phyloP scores from a whole-genome alignment of 2,888 invertebrate genomes.

The Eupithecia dodoneata region DNA sequence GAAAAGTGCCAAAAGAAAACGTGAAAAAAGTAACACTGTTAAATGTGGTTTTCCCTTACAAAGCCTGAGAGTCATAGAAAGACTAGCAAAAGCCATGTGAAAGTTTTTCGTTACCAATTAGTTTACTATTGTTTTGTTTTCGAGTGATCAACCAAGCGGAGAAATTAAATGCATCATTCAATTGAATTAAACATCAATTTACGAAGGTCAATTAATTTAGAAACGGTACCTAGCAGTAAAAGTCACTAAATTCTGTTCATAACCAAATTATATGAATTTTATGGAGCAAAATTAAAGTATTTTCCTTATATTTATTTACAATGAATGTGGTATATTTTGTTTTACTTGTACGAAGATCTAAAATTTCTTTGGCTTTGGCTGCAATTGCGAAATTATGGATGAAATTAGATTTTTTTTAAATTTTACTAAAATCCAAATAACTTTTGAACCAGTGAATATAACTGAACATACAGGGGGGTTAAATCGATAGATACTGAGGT shows the following conservation, averaged over 20 bases:
- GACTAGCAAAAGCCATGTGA: conserved; percentile 43
- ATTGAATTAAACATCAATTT: conserved; percentile 42
- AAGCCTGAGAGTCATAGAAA: neutral
- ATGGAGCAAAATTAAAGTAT: neutral
- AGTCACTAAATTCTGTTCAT: neutral
- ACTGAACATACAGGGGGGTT: too few relatives aligned
- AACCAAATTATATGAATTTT: neutral
- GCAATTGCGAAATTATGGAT: too few relatives aligned
- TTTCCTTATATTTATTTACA: neutral
- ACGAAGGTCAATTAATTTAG: neutral
- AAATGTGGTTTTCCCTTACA: neutral
- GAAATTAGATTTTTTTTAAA: too few relatives aligned
- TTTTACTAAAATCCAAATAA: too few relatives aligned
- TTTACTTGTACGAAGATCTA: neutral
- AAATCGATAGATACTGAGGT: too few relatives aligned
- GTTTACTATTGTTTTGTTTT: conserved; percentile 68
- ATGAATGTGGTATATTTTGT: neutral
- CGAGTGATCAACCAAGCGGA: conserved; percentile 63
- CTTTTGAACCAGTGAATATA: too few relatives aligned
- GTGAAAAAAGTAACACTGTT: neutral
- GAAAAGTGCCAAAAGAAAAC: neutral
- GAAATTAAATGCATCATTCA: conserved; percentile 62
- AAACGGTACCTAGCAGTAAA: neutral
- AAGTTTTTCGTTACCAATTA: conserved; percentile 57
- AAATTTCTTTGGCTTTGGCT: too few relatives aligned